These are phyloP conservation scores for Prionace glauca DNA, from an alignment of 2,797 vertebrate genomes.

Conservation along the genomic window DNA sequence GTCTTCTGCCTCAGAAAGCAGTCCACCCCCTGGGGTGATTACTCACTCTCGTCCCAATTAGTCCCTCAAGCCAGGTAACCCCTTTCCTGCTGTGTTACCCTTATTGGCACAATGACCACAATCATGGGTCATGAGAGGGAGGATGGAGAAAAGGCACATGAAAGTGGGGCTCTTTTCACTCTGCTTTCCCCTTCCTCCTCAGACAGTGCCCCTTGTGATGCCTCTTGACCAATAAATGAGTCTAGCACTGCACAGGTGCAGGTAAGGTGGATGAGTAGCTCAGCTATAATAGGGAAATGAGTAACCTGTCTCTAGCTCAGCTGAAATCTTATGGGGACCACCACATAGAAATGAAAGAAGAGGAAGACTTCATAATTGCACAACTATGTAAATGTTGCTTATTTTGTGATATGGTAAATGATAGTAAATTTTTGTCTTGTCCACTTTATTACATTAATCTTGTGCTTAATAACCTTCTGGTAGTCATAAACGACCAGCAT, in stretches of 20 bases:
- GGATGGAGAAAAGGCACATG: too few species aligned
- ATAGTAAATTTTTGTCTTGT: background rate
- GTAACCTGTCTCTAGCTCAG: background rate
- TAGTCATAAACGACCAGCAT: background rate
- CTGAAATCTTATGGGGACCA: background rate
- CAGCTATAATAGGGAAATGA: background rate
- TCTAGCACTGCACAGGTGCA: too few species aligned
- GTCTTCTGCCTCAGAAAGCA: too few species aligned
- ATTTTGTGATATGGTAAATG: background rate
- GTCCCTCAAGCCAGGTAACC: too few species aligned
- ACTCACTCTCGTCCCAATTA: too few species aligned
- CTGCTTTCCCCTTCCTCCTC: background rate
- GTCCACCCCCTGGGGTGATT: too few species aligned
- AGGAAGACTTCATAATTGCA: background rate
- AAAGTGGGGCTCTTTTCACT: too few species aligned
- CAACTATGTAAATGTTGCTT: background rate
- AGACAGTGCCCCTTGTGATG: too few species aligned
- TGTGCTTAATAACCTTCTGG: background rate
- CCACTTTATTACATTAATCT: background rate
- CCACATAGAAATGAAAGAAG: background rate
- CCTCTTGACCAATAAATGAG: too few species aligned
- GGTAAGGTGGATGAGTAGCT: background rate
- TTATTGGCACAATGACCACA: too few species aligned
- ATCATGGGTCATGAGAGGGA: background rate
- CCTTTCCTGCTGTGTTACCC: too few species aligned